phyloP scores from a whole-genome alignment of 2,888 invertebrate genomes.

The Parnassius smintheus region DNA sequence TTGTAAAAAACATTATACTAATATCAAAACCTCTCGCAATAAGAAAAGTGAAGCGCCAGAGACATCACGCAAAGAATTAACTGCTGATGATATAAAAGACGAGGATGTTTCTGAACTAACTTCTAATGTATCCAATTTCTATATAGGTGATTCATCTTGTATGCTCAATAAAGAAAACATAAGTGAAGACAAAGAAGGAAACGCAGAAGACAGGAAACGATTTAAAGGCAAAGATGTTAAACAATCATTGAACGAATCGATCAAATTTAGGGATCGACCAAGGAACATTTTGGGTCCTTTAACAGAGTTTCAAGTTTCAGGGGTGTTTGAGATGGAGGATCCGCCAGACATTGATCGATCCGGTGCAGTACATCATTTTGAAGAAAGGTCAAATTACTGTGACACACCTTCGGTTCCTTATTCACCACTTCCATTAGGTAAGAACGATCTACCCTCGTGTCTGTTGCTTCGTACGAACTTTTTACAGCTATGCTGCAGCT shows the following conservation, averaged over 20 bases:
- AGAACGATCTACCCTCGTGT: constrained; percentile 29
- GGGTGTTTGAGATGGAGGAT: constrained; percentile 43
- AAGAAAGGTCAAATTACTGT: constrained; percentile 52
- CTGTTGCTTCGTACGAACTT: too few species aligned
- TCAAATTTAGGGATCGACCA: constrained; percentile 53
- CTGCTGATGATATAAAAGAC: constrained; percentile 56
- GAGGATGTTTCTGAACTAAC: constrained; percentile 54
- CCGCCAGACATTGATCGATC: constrained; percentile 55
- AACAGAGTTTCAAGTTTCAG: constrained; percentile 50
- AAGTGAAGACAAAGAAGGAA: constrained; percentile 25
- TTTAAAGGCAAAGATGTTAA: constrained; percentile 60
- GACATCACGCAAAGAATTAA: constrained; percentile 43
- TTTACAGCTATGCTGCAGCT: too few species aligned
- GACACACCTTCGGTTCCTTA: constrained; percentile 39
- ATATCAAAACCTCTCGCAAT: constrained; percentile 62
- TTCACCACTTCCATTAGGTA: constrained; percentile 67
- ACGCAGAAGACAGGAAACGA: constrained; percentile 32
- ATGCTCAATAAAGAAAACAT: constrained; percentile 29
- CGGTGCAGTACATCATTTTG: constrained; percentile 60
- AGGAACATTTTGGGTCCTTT: constrained; percentile 45
- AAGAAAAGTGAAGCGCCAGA: constrained; percentile 27
- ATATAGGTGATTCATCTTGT: constrained; percentile 54
- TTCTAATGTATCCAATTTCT: constrained; percentile 44
- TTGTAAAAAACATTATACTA: constrained; percentile 69
- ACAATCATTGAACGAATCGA: constrained; percentile 64